Conservation (phyloP, 2,113 vertebrate genomes). For the Sorex araneus region DNA sequence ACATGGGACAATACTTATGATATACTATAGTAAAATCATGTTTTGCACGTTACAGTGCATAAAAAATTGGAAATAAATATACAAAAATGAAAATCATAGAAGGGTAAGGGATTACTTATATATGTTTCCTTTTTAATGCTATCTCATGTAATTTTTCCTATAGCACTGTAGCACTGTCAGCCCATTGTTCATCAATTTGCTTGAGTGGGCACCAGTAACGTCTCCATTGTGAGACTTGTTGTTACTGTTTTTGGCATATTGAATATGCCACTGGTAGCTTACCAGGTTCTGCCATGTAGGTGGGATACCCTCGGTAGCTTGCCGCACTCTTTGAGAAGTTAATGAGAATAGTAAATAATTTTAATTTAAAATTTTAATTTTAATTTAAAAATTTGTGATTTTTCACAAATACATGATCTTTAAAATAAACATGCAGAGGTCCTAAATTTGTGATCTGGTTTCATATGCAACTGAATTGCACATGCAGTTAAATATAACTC, state of each 20-base stretch:
- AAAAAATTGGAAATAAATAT: constrained; percentile 51
- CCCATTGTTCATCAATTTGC: no score
- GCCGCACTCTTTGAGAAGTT: no score
- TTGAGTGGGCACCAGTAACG: no score
- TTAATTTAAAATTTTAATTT: no score
- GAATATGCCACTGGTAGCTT: no score
- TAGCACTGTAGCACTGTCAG: no score
- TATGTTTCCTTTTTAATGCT: constrained; percentile 54
- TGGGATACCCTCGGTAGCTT: no score
- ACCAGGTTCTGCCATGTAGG: no score
- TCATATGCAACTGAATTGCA: constrained; percentile 25
- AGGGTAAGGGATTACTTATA: not conserved
- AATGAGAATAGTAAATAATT: no score
- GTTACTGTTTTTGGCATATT: no score
- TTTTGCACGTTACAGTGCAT: not conserved
- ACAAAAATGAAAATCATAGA: not conserved
- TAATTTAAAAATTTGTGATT: no score
- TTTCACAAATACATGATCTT: constrained; percentile 26
- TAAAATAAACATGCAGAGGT: constrained; percentile 27
- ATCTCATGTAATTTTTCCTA: constrained; percentile 53
- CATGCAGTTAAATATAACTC: not conserved
- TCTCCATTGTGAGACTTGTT: no score
- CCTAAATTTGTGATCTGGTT: not conserved
- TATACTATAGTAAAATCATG: not conserved
- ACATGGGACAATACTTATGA: constrained; percentile 27